Conservation (phyloP, 2,113 vertebrate species). For the Gallinago media region DNA sequence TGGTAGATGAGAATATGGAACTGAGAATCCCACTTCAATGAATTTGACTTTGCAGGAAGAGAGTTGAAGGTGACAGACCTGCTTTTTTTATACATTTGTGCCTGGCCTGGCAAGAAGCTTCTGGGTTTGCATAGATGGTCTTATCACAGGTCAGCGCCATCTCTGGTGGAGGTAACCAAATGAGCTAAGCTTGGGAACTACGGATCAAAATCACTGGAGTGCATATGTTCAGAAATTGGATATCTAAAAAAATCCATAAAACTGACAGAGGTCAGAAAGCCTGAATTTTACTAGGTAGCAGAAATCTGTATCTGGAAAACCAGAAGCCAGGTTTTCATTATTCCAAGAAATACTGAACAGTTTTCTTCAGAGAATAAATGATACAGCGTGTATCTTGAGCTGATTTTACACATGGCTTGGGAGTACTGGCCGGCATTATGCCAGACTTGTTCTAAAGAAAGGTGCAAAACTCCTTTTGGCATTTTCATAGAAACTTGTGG, state of each 20-base stretch:
- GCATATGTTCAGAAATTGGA: conserved; percentile 21
- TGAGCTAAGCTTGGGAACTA: neutral
- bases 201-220: conserved; percentile 1
- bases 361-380: conserved; percentile 51
- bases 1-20: neutral
- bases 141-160: neutral
- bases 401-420: neutral
- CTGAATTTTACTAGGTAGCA: conserved; percentile 40
- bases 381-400: neutral
- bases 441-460: conserved; percentile 25
- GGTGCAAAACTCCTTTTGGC: neutral
- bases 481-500: neutral
- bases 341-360: conserved; percentile 21
- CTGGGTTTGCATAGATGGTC: neutral
- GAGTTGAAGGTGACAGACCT: neutral
- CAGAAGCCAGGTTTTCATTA: conserved; percentile 60
- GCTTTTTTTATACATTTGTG: neutral
- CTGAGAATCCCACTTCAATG: neutral
- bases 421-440: neutral
- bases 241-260: conserved; percentile 59
- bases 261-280: conserved; percentile 46
- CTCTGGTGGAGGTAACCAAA: neutral
- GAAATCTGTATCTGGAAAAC: conserved; percentile 58
- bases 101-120: neutral
- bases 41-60: neutral